These are phyloP conservation scores for Apogon hyalosoma DNA, from an alignment of 2,797 vertebrate genomes.

Conservation along the genomic window DNA sequence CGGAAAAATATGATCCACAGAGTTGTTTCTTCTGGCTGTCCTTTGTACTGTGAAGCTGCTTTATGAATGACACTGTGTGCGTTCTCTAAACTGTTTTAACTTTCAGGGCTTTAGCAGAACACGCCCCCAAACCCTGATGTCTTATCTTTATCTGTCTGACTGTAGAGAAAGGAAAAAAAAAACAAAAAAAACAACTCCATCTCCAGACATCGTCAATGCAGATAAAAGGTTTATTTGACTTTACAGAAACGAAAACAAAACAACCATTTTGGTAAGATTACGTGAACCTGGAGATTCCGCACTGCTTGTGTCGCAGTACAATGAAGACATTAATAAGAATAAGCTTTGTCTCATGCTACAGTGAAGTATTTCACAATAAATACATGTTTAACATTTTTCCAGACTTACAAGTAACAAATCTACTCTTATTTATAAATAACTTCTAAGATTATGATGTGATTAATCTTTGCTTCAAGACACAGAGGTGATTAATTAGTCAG, in stretches of 20 bases:
- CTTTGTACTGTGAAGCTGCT: constrained; percentile 34
- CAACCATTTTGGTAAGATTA: constrained; percentile 36
- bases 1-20: constrained; percentile 7
- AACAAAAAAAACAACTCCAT: neutral
- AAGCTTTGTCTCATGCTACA: constrained; percentile 23
- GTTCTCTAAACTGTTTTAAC: constrained; percentile 43
- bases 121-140: constrained; percentile 56
- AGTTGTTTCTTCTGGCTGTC: constrained; percentile 15
- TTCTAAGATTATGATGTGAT: constrained; percentile 5
- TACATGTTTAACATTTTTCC: neutral
- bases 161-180: neutral
- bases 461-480: constrained; percentile 27
- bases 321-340: constrained; percentile 1
- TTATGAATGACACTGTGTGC: constrained; percentile 34
- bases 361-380: constrained; percentile 4
- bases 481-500: constrained; percentile 9
- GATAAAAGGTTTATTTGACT: constrained; percentile 76
- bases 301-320: constrained; percentile 8
- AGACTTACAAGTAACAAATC: constrained; percentile 12
- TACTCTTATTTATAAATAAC: constrained; percentile 2
- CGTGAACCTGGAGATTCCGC: constrained; percentile 16
- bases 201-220: constrained; percentile 69
- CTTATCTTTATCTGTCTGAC: constrained; percentile 36
- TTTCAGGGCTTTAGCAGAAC: constrained; percentile 33
- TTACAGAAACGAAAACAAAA: constrained; percentile 56